Evolutionary conservation across 1,140 invertebrate species (phyloP).

Genomic region (Helicoverpa zea): DNA sequence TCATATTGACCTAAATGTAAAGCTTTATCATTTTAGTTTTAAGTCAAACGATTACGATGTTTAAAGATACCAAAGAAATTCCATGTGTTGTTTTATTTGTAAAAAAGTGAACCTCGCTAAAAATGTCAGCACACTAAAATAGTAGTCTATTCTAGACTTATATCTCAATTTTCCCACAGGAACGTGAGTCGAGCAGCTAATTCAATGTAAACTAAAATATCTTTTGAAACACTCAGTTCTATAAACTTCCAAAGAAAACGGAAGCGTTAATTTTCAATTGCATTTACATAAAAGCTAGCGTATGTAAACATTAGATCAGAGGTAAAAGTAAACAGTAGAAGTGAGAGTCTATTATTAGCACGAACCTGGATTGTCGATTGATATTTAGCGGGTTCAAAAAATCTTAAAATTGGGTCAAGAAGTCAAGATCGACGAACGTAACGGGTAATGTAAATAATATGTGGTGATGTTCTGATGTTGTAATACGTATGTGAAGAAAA

Average conservation of each 20-base stretch:
- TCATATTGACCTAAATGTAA: too few species aligned
- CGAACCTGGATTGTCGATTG: background rate
- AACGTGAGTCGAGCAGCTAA: too few species aligned
- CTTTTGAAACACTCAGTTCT: background rate
- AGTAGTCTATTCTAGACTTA: too few species aligned
- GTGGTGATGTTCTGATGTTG: background rate
- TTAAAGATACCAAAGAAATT: too few species aligned
- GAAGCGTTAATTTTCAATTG: background rate
- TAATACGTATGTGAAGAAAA: background rate
- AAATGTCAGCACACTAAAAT: too few species aligned
- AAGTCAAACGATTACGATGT: too few species aligned
- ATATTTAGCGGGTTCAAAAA: constrained; percentile 10
- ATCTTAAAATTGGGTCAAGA: constrained; percentile 5
- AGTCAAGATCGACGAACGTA: constrained; percentile 5
- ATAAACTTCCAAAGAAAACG: background rate
- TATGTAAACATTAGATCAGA: constrained; percentile 11
- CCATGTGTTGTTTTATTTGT: too few species aligned
- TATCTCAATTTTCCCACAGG: too few species aligned
- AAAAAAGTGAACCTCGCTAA: too few species aligned
- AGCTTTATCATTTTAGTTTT: too few species aligned
- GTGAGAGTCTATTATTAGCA: background rate
- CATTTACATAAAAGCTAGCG: background rate
- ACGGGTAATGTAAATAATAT: background rate
- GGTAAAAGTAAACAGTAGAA: background rate
- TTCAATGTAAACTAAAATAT: too few species aligned